Evolutionary conservation across 2,888 invertebrate species (phyloP).

Genomic region (Polietes domitor): DNA sequence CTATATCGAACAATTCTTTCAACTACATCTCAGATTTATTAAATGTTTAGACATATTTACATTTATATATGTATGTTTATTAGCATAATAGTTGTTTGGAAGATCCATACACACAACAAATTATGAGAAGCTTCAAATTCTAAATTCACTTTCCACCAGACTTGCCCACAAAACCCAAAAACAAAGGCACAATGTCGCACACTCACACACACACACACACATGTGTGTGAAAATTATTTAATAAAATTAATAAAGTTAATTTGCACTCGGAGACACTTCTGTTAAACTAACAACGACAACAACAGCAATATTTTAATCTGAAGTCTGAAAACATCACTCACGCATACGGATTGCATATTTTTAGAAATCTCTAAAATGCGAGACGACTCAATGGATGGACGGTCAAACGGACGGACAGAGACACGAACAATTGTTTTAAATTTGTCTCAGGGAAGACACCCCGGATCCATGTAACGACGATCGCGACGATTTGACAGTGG

Average conservation of each 20-base stretch:
- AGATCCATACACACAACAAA: neutral
- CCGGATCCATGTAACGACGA: neutral
- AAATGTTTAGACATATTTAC: too few species aligned
- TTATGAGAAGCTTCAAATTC: neutral
- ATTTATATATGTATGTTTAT: neutral
- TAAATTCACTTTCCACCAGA: neutral
- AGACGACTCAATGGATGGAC: neutral
- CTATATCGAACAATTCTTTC: too few species aligned
- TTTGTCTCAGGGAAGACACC: neutral
- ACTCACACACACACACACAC: neutral
- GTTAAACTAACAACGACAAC: neutral
- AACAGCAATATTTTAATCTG: neutral
- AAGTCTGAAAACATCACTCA: neutral
- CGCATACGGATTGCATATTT: conserved; percentile 45
- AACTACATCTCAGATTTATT: too few species aligned
- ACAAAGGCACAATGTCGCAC: conserved; percentile 19
- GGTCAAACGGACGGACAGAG: neutral
- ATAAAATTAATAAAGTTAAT: conserved; percentile 64
- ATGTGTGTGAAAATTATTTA: conserved; percentile 47
- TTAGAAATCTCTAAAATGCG: conserved; percentile 47
- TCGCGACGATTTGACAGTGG: conserved; percentile 50
- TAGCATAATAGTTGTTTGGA: neutral
- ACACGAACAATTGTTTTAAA: neutral
- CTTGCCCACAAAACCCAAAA: conserved; percentile 35
- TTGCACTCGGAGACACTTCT: conserved; percentile 38